Conservation (phyloP, 92 coral and sea anemone genomes). For the Paragorgia papillata region DNA sequence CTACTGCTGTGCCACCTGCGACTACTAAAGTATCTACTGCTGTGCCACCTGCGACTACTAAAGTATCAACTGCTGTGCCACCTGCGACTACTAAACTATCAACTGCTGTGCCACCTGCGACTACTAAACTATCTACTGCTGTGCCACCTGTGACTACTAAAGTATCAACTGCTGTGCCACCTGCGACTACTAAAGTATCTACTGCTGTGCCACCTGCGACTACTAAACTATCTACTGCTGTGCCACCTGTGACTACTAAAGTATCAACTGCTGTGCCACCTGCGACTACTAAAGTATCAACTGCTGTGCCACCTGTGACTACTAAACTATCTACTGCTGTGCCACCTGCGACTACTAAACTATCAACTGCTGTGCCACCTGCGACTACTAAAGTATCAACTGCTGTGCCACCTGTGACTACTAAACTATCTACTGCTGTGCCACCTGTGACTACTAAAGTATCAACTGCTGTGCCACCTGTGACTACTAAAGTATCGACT, state of each 20-base stretch:
- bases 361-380: too few species aligned
- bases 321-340: neutral
- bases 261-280: slow-evolving; percentile 22
- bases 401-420: neutral
- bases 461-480: neutral
- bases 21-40: too few species aligned
- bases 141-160: neutral
- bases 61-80: slow-evolving; percentile 2
- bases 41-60: neutral
- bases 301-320: neutral
- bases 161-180: slow-evolving; percentile 5
- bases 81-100: neutral
- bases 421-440: slow-evolving; percentile 11
- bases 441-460: slow-evolving; percentile 1
- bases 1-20: too few species aligned
- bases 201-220: slow-evolving; percentile 1
- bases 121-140: neutral
- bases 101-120: slow-evolving; percentile 21
- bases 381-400: neutral
- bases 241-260: slow-evolving; percentile 2
- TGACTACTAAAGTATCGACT: slow-evolving; percentile 16
- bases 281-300: slow-evolving; percentile 26
- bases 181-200: slow-evolving; percentile 8
- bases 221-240: neutral
- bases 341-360: neutral